Evolutionary conservation across 1,140 invertebrate species (phyloP), one percentile per base, ranked within the genome.

Genomic region (Bradynema listronoti): DNA sequence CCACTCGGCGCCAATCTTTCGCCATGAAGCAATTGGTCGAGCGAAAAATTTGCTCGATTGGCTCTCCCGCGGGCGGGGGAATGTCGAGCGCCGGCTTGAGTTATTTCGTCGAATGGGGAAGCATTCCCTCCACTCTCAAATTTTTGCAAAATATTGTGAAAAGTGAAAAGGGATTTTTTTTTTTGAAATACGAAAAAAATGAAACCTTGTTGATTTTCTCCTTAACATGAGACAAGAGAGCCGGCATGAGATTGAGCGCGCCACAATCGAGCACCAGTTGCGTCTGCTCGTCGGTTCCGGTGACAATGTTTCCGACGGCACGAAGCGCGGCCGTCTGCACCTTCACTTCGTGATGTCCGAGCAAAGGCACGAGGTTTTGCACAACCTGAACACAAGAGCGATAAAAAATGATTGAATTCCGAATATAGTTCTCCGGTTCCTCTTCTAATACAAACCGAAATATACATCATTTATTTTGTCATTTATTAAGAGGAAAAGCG

Each of bases 241-340:
- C 85, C 16, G 87, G 87, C 80, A 93, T 94, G 80, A 97, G 89
- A 51, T 86, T 86, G 7, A 99, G 83, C 16, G 91, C 93, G 71
- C 90, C 90, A 80, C 86, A 90, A 78, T 92, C 89, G 42, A 95
- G 83, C 29, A 94, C 91, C 49, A 88, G 81, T 82, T 97, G 93
- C 5, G 94, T 98, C 79, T 99, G 94, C 66, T 97, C 91, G 80
- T 98, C 94, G 0, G 91, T 93, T 22, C 94, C 94, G 11, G 94
- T 98, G 0, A 98, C 93, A 74, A 99, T 98, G 81, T 99, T 99
- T 25, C 94, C 94, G 14, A 97, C 89, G 11, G 93, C 93, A 68
- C 93, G 82, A 22, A 99, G 81, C 0, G 93, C 92, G 24, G 93
- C 93, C 4, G 93, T 97, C 82, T 97, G 88, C 7, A 93, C 82